Evolutionary conservation across 2,888 invertebrate genomes (phyloP).

Genomic region (Hecatera dysodea): DNA sequence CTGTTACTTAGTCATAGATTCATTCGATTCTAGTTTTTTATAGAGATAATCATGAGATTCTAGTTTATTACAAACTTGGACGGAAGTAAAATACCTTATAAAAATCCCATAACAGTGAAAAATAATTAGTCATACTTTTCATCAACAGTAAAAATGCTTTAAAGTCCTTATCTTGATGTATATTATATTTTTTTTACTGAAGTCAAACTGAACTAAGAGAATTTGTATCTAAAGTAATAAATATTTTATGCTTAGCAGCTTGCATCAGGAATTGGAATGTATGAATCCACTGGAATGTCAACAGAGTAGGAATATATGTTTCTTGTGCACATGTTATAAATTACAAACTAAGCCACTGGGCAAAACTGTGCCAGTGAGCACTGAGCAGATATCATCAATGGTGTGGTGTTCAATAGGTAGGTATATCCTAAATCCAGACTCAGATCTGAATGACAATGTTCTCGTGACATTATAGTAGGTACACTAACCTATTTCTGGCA

Average conservation of each 20-base stretch:
- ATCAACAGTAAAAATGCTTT: conserved; percentile 11
- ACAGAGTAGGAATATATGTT: conserved; percentile 8
- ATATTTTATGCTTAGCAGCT: conserved; percentile 34
- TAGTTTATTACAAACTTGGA: conserved; percentile 51
- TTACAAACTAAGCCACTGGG: conserved; percentile 42
- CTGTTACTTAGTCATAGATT: conserved; percentile 22
- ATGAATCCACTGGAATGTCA: conserved; percentile 52
- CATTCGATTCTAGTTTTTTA: conserved; percentile 10
- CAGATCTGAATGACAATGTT: conserved; percentile 14
- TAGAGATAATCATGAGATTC: conserved; percentile 49
- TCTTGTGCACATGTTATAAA: conserved; percentile 23
- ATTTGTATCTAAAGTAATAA: conserved; percentile 19
- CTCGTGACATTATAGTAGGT: conserved; percentile 33
- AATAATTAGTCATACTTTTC: conserved; percentile 14
- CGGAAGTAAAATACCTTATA: conserved; percentile 42
- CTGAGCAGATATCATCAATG: conserved; percentile 13
- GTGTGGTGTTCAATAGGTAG: conserved; percentile 1
- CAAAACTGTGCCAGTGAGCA: conserved; percentile 26
- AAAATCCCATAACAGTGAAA: conserved; percentile 29
- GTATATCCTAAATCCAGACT: conserved; percentile 9
- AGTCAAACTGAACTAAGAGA: conserved; percentile 14
- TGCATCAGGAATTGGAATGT: conserved; percentile 38
- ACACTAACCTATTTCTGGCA: conserved; percentile 55
- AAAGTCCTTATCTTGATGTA: conserved; percentile 10
- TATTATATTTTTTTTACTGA: conserved; percentile 8